These are phyloP conservation scores for Teleopsis dalmanni DNA, from an alignment of 1,140 invertebrate genomes.

Conservation along the genomic window DNA sequence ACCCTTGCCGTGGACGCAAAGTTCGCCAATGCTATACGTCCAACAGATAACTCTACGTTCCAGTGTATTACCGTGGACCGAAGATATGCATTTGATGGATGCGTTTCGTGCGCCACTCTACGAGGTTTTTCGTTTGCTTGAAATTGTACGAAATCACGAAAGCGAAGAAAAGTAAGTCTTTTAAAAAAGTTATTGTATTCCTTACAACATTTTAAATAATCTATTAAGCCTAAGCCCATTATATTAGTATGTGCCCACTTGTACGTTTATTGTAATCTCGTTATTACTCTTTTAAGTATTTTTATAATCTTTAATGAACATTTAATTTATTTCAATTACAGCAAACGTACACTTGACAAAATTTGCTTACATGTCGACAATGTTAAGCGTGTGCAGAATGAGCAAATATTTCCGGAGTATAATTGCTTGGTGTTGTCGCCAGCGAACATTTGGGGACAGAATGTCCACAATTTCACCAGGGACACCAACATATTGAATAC, in stretches of 20 bases:
- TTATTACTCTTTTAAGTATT: no score
- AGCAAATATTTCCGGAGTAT: slow-evolving; percentile 74
- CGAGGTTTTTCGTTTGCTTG: slow-evolving; percentile 78
- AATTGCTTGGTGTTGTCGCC: slow-evolving; percentile 89
- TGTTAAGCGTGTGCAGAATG: slow-evolving; percentile 54
- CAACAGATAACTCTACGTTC: slow-evolving; percentile 67
- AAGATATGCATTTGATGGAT: slow-evolving; percentile 72
- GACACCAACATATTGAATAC: slow-evolving; percentile 73
- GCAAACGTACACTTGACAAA: slow-evolving; percentile 63
- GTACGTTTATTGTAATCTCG: no score
- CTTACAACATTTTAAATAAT: not conserved
- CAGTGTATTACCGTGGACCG: slow-evolving; percentile 77
- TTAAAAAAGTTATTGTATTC: not conserved
- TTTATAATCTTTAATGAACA: no score
- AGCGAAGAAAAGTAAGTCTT: slow-evolving; percentile 59
- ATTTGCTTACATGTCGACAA: slow-evolving; percentile 82
- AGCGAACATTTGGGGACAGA: slow-evolving; percentile 86
- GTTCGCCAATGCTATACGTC: slow-evolving; percentile 62
- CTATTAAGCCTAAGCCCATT: no score
- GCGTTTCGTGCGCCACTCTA: slow-evolving; percentile 80
- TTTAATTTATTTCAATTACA: slow-evolving; percentile 37
- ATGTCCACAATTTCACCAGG: slow-evolving; percentile 64
- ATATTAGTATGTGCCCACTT: no score
- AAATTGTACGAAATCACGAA: slow-evolving; percentile 78
- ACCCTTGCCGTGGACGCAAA: slow-evolving; percentile 50